Conservation (phyloP, 1,140 invertebrate genomes). For the Drosophila navojoa region DNA sequence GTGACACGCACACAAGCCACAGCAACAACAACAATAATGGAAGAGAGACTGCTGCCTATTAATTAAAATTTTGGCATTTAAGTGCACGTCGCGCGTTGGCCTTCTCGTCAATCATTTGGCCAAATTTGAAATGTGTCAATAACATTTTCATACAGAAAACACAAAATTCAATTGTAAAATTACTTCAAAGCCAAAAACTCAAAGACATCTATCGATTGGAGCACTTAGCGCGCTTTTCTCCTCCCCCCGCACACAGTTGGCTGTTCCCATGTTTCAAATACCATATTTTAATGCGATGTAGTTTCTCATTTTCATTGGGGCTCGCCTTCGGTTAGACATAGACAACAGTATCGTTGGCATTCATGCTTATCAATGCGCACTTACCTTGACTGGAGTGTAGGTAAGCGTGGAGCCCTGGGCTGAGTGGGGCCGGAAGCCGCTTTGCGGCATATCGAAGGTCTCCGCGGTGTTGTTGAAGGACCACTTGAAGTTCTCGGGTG, state of each 20-base stretch:
- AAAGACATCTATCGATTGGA: conserved; percentile 18
- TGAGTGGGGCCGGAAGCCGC: conserved; percentile 83
- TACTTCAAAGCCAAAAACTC: conserved; percentile 28
- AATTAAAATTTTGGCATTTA: conserved; percentile 79
- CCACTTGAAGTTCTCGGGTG: conserved; percentile 93
- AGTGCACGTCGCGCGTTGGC: conserved; percentile 38
- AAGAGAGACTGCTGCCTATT: conserved; percentile 55
- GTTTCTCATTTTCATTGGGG: conserved; percentile 44
- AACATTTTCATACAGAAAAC: conserved; percentile 65
- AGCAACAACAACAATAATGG: conserved; percentile 34
- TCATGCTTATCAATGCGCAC: conserved; percentile 18
- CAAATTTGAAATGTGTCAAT: conserved; percentile 78
- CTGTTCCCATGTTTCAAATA: conserved; percentile 18
- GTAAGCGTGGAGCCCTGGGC: conserved; percentile 89
- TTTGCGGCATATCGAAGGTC: conserved; percentile 89
- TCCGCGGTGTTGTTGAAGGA: conserved; percentile 95
- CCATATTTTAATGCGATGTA: conserved; percentile 31
- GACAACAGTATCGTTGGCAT: conserved; percentile 15
- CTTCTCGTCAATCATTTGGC: conserved; percentile 17
- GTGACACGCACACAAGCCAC: conserved; percentile 67
- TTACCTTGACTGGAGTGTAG: conserved; percentile 89
- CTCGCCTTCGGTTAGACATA: background rate
- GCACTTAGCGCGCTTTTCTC: no score
- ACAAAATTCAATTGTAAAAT: conserved; percentile 65
- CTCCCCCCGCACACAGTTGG: background rate